phyloP scores from a whole-genome alignment of 2,113 vertebrate genomes.

The Panthera leo region DNA sequence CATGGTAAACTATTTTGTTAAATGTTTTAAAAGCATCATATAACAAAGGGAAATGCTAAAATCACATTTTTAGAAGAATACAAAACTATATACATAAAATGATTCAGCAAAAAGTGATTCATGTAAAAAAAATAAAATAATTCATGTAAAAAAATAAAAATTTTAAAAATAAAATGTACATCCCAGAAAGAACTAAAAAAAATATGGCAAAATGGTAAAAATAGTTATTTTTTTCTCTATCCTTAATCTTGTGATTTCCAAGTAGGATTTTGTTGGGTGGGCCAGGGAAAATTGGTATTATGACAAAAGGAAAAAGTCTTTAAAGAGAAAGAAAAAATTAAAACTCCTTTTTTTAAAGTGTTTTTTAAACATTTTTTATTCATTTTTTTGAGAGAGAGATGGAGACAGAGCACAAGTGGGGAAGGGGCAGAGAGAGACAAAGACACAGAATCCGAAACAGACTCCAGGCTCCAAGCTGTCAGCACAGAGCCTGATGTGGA shows the following conservation, averaged over 20 bases:
- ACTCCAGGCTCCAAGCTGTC: too few relatives aligned
- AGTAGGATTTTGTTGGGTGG: background rate
- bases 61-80: background rate
- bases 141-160: background rate
- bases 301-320: background rate
- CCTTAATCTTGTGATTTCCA: background rate
- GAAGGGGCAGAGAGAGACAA: too few relatives aligned
- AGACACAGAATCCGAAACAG: too few relatives aligned
- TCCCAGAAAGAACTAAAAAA: background rate
- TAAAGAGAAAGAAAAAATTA: background rate
- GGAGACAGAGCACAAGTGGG: too few relatives aligned
- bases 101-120: background rate
- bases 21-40: constrained; percentile 11
- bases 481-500: too few relatives aligned
- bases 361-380: too few relatives aligned
- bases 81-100: constrained; percentile 2
- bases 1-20: background rate
- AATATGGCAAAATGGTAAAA: background rate
- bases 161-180: background rate
- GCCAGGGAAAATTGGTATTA: background rate
- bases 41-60: background rate
- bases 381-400: too few relatives aligned
- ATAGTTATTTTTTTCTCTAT: constrained; percentile 12
- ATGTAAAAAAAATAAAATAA: too few relatives aligned
- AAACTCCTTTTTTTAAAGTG: background rate